Percentiles rank a stretch among this genome's conserved stretches.
Evolutionary conservation across 37 sponge, comb jelly and placozoan genomes (phyloP).

Genomic region (Beroe ovata): DNA sequence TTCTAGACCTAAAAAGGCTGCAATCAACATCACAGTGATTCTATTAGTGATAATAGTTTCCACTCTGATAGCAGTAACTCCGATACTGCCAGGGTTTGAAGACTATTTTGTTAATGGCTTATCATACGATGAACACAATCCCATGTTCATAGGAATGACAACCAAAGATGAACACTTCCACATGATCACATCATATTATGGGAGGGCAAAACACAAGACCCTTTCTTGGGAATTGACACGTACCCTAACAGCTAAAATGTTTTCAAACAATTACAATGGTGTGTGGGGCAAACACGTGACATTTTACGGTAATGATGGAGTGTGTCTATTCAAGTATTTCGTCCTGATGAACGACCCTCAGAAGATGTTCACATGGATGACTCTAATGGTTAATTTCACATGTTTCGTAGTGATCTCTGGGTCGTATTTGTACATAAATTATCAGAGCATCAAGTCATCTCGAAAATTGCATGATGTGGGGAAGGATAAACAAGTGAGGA

Average conservation of each 20-base stretch:
- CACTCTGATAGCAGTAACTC: neutral
- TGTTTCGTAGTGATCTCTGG: neutral
- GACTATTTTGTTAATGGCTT: constrained; percentile 5
- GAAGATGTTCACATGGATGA: constrained; percentile 8
- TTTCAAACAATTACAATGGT: constrained; percentile 2
- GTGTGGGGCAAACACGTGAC: neutral
- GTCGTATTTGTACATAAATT: neutral
- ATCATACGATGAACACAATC: neutral
- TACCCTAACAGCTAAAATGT: neutral
- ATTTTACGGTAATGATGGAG: constrained; percentile 17
- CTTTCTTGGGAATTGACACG: neutral
- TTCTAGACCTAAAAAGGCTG: neutral
- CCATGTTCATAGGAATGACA: neutral
- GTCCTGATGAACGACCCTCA: neutral
- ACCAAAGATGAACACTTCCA: neutral
- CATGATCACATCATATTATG: neutral
- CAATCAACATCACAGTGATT: neutral
- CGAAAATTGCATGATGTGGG: neutral
- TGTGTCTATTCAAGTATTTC: neutral
- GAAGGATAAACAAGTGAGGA: neutral
- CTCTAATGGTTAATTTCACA: neutral
- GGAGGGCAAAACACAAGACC: neutral
- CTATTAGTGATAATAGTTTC: neutral
- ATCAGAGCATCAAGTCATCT: neutral
- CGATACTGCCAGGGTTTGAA: neutral